Evolutionary conservation across 2,888 invertebrate species (phyloP), one percentile per base, ranked within the genome.

Genomic region (Morinoia aosen): DNA sequence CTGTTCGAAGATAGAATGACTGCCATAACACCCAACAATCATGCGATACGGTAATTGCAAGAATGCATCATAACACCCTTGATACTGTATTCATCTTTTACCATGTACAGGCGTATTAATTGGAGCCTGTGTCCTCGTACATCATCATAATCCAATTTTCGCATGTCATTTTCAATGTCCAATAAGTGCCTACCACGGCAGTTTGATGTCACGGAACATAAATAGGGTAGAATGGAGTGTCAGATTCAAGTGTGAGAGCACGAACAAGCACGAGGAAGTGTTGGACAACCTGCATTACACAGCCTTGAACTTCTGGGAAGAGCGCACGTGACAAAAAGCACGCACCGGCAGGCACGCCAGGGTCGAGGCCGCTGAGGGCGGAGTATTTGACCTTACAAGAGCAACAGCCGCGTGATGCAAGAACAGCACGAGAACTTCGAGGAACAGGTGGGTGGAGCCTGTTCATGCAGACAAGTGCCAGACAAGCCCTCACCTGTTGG

Each of bases 401-500:
- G 76, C 76, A 76, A 76, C 76, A 76, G 10, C 25, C 16, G 33
- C 76, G 76, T 76, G 76, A 76, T 76, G 76, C 76, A 76, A 76
- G 76, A 76, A 76, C 76, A 76, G 76, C 76, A 33, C 16, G 76
- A 76, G 76, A 76, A 76, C 76, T 76, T 76, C 76, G 33, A 76
- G 76, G 76, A 57, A 93, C 93, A 93, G 58, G 93, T 93, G 93
- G 93, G 93, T 56, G 56, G 93, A 93, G 56, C 16, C 57, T 16
- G 19, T 48, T 19, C 39, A 12, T 11, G 93, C 57, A 93, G 93
- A 93, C 93, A 57, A 57, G 93, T 56, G 93, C 93, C 93, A 93
- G 93, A 93, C 93, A 93, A 57, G 57, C 93, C 93, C 57, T n/a
- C 57, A 93, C 93, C 93, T 93, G 93, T 93, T 93, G 90, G 91